These are phyloP conservation scores for Xerus rutilus DNA, from an alignment of 2,797 vertebrate species.

Conservation along the genomic window DNA sequence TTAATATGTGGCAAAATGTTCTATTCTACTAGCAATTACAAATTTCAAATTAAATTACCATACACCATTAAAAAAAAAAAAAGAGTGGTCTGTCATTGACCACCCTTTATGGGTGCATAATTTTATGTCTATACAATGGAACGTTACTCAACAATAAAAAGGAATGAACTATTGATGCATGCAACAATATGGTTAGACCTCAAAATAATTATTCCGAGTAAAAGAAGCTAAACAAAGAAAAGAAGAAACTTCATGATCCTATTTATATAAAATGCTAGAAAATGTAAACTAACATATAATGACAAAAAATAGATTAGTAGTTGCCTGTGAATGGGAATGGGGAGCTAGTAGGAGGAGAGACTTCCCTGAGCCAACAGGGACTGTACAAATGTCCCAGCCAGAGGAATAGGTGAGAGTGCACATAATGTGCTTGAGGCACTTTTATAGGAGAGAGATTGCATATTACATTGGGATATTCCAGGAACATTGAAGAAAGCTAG, in stretches of 20 bases:
- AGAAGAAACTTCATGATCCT: background rate
- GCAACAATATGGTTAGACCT: background rate
- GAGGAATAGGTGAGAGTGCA: background rate
- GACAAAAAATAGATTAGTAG: background rate
- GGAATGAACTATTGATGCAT: background rate
- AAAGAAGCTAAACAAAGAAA: background rate
- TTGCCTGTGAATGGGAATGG: background rate
- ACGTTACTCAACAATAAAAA: conserved; percentile 9
- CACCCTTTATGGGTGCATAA: background rate
- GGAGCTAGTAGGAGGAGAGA: background rate
- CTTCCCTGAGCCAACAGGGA: background rate
- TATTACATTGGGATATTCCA: background rate
- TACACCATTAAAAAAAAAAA: background rate
- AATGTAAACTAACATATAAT: background rate
- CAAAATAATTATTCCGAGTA: background rate
- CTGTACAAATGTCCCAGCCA: background rate
- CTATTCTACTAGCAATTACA: conserved; percentile 24
- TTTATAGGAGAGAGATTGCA: background rate
- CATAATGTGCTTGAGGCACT: background rate
- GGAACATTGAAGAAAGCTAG: background rate
- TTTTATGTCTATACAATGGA: background rate
- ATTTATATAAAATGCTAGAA: conserved; percentile 19
- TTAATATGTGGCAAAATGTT: conserved; percentile 12
- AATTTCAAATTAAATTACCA: conserved; percentile 41
- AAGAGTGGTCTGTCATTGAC: background rate